Conservation (phyloP, 2,113 vertebrate genomes). For the Sarotherodon lohbergeri region DNA sequence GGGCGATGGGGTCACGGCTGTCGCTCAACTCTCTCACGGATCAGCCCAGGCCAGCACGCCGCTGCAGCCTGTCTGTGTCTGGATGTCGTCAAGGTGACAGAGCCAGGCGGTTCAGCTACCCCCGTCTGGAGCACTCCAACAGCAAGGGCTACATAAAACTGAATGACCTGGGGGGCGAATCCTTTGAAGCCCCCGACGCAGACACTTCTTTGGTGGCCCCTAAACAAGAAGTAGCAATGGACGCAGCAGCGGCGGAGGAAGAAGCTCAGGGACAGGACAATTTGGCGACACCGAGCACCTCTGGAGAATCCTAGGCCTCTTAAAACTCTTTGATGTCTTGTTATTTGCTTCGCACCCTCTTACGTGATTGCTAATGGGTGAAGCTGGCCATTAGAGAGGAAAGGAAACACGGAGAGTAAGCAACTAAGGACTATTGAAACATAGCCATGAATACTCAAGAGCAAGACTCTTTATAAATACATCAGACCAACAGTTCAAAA, state of each 20-base stretch:
- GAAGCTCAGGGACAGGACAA: constrained; percentile 53
- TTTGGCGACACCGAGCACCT: constrained; percentile 3
- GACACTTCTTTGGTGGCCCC: constrained; percentile 38
- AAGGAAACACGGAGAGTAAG: background rate
- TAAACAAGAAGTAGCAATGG: constrained; percentile 63
- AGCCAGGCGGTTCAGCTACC: constrained; percentile 79
- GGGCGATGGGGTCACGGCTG: constrained; percentile 64
- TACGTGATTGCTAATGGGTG: constrained; percentile 11
- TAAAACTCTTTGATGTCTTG: constrained; percentile 57
- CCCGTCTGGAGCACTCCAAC: constrained; percentile 79
- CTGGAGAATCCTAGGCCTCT: constrained; percentile 52
- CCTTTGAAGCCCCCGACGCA: constrained; percentile 78
- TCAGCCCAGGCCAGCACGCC: constrained; percentile 64
- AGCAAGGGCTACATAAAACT: constrained; percentile 92
- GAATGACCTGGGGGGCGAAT: constrained; percentile 81
- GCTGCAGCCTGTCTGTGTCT: constrained; percentile 61
- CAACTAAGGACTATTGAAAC: constrained; percentile 57
- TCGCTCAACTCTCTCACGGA: constrained; percentile 71
- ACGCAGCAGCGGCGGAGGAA: constrained; percentile 6
- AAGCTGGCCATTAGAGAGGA: background rate
- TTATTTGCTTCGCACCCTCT: constrained; percentile 51
- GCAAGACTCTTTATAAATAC: constrained; percentile 45
- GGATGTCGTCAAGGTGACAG: constrained; percentile 53
- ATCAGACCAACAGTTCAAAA: constrained; percentile 51
- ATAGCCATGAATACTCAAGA: constrained; percentile 57